Conservation (phyloP, 2,113 vertebrate genomes). For the Anguilla japonica region DNA sequence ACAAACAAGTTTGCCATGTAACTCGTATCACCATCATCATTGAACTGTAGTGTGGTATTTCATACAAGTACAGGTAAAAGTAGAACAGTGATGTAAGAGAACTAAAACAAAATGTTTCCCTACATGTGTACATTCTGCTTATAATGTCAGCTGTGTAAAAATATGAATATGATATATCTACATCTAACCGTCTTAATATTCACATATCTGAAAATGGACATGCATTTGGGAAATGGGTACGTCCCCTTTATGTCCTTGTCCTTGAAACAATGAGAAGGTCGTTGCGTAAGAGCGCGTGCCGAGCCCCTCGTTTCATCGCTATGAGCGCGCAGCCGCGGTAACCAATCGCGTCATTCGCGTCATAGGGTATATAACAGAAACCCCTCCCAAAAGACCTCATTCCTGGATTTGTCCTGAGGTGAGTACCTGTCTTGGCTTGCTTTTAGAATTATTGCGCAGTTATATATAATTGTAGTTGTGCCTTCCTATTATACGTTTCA, state of each 20-base stretch:
- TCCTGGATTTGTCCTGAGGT: slow-evolving; percentile 79
- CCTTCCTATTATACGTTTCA: background rate
- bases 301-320: slow-evolving; percentile 53
- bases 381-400: slow-evolving; percentile 56
- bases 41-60: too few relatives aligned
- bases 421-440: slow-evolving; percentile 46
- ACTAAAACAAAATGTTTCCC: background rate
- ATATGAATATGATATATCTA: background rate
- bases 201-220: background rate
- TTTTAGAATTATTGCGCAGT: slow-evolving; percentile 20
- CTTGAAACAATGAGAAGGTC: slow-evolving; percentile 50
- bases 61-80: too few relatives aligned
- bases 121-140: too few relatives aligned
- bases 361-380: slow-evolving; percentile 62
- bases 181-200: background rate
- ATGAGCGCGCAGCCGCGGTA: background rate
- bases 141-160: too few relatives aligned
- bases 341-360: slow-evolving; percentile 64
- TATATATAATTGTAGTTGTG: background rate
- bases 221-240: background rate
- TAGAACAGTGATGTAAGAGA: background rate
- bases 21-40: background rate
- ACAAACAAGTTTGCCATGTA: background rate
- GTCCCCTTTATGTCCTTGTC: slow-evolving; percentile 49
- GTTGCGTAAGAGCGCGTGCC: slow-evolving; percentile 27